These are phyloP conservation scores for Daubentonia madagascariensis DNA, from an alignment of 2,113 vertebrate genomes.

Conservation along the genomic window DNA sequence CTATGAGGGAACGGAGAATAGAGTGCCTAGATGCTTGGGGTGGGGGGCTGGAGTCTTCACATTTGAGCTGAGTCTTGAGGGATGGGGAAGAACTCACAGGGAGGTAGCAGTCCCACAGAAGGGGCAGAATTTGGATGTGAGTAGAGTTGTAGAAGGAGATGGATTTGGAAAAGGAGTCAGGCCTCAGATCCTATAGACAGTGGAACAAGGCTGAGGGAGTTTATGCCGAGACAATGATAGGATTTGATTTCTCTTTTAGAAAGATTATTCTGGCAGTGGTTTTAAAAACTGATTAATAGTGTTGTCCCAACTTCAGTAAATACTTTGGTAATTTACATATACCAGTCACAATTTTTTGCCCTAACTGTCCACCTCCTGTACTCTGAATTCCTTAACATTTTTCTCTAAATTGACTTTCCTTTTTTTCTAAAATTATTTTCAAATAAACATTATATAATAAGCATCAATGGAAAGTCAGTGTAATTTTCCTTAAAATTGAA, in stretches of 20 bases:
- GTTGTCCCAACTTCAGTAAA: neutral
- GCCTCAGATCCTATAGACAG: neutral
- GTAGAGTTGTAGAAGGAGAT: neutral
- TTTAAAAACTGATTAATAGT: neutral
- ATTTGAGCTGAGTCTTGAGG: neutral
- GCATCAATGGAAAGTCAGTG: neutral
- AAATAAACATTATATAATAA: neutral
- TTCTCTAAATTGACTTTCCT: neutral
- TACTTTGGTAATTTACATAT: neutral
- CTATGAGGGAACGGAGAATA: neutral
- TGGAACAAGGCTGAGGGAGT: neutral
- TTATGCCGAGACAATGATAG: neutral
- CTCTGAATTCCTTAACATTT: neutral
- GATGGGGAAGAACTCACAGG: neutral
- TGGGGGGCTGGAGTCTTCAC: too few relatives aligned
- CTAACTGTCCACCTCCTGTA: neutral
- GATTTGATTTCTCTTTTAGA: neutral
- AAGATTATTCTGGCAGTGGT: neutral
- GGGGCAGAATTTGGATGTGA: neutral
- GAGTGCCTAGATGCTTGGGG: neutral
- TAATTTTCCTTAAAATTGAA: conserved; percentile 16
- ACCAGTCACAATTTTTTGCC: neutral
- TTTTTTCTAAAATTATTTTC: neutral
- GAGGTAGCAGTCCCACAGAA: neutral
- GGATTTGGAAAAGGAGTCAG: neutral